These are phyloP conservation scores for Hydroisotoma schaefferi DNA, from an alignment of 2,888 invertebrate genomes.

Conservation along the genomic window DNA sequence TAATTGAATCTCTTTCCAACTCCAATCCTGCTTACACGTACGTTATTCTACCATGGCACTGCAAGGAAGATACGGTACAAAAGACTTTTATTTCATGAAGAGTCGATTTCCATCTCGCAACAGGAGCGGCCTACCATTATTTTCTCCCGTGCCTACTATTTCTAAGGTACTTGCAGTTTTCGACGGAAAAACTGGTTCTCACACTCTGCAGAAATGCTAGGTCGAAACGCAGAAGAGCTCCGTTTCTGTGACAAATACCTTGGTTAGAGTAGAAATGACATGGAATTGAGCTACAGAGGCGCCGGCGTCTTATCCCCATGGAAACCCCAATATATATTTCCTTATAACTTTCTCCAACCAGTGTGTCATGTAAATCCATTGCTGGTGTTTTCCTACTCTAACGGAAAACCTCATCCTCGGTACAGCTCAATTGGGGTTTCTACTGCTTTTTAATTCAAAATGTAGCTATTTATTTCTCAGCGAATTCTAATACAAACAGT, in stretches of 20 bases:
- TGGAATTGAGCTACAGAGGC: constrained; percentile 22
- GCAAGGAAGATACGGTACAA: not conserved
- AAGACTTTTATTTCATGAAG: not conserved
- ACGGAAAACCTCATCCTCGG: too few relatives aligned
- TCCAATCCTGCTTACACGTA: not conserved
- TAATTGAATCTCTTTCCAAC: not conserved
- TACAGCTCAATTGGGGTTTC: too few relatives aligned
- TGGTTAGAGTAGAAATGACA: constrained; percentile 28
- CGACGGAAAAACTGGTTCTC: not conserved
- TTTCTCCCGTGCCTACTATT: not conserved
- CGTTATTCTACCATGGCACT: too few relatives aligned
- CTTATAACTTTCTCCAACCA: too few relatives aligned
- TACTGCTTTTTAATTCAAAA: too few relatives aligned
- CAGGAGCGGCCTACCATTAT: not conserved
- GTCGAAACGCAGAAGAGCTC: not conserved
- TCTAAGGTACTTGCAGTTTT: not conserved
- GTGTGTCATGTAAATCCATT: too few relatives aligned
- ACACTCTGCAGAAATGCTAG: not conserved
- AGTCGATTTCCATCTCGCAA: not conserved
- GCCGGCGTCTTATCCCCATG: constrained; percentile 28
- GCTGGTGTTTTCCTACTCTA: too few relatives aligned
- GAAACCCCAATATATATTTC: not conserved
- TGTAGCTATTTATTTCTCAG: too few relatives aligned
- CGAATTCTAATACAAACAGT: too few relatives aligned
- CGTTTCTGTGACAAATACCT: constrained; percentile 39